phyloP scores from a whole-genome alignment of 2,113 vertebrate genomes.

The Excalfactoria chinensis region DNA sequence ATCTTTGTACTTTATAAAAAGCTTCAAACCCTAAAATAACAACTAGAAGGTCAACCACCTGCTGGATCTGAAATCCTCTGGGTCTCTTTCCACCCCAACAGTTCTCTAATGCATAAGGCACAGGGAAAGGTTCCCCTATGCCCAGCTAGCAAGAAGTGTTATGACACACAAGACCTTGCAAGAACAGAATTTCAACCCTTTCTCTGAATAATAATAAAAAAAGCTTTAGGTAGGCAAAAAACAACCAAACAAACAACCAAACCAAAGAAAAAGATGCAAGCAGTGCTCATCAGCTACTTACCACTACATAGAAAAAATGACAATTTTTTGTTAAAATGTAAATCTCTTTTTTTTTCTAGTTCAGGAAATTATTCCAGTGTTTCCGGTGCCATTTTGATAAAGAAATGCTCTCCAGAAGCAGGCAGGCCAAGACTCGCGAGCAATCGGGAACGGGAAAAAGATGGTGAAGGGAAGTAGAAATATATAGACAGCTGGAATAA shows the following conservation, averaged over 20 bases:
- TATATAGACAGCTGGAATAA: neutral
- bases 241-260: neutral
- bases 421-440: neutral
- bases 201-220: no score
- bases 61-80: neutral
- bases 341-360: neutral
- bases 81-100: neutral
- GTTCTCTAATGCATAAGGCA: neutral
- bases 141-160: neutral
- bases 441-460: neutral
- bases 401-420: neutral
- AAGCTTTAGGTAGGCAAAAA: neutral
- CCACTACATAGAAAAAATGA: neutral
- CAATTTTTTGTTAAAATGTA: neutral
- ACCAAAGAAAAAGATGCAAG: neutral
- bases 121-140: neutral
- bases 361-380: neutral
- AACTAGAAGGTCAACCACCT: neutral
- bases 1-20: neutral
- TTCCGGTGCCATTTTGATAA: neutral
- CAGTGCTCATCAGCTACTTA: neutral
- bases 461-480: neutral
- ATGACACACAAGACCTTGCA: neutral
- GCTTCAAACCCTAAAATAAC: neutral
- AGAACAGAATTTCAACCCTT: neutral